Base-by-base conservation (phyloP, 2,797 vertebrate genomes). In the Agapornis canus region DNA sequence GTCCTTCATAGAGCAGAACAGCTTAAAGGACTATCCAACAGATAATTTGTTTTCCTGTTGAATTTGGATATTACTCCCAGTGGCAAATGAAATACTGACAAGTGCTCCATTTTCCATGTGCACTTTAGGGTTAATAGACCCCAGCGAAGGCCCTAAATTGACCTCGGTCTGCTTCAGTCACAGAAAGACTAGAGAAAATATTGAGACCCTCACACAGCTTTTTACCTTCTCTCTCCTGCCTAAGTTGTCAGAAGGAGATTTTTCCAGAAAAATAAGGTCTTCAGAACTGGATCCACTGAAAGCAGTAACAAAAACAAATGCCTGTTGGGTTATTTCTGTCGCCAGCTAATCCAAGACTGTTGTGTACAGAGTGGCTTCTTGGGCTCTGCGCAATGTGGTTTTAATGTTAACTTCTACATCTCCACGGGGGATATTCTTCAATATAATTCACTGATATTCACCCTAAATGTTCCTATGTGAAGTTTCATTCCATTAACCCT, bases 381-480 rank as follows among this genome's bases (percentile, higher is more conserved):
- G 72, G 90, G 91, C 95, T 82, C 66, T 82, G 85, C 89, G 89
- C 92, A 73, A 90, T 89, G 73, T 89, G 75, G 48, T 91, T 95
- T 93, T 92, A 83, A 90, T 70, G 82, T 82, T 88, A 94, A 86
- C 84, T 94, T 94, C 79, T 75, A 57, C 80, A 40, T 94, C 95
- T 92, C 92, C 60, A 32, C 39, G 15, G 91, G 85, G 59, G 56
- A 91, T 64, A 27, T n/a, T 69, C 68, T 90, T 86, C 60, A 77
- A 6, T 72, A 82, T 37, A 94, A 66, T 83, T 92, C 26, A 2
- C 82, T 80, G 87, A 84, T 86, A 54, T 17, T 92, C 82, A 82
- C 52, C 47, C 51, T 85, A 77, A 95, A 37, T 63, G 78, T 73
- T 93, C 83, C 76, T 79, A 78, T 70, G 89, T 31, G 56, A 86